These are phyloP conservation scores for Scomber colias DNA, from an alignment of 2,113 vertebrate genomes.

Conservation along the genomic window DNA sequence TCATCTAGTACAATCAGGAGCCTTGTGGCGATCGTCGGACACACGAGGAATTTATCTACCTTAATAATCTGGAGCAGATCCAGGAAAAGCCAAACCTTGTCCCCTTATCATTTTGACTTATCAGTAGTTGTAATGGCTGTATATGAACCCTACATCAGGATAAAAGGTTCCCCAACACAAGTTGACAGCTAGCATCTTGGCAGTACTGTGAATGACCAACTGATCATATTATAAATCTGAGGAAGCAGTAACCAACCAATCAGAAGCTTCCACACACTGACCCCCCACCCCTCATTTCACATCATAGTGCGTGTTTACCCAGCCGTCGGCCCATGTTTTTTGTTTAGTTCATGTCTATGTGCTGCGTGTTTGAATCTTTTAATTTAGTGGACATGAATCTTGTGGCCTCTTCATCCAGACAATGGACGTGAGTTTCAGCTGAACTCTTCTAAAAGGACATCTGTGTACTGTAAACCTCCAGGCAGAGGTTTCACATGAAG, in stretches of 20 bases:
- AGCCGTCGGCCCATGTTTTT: constrained; percentile 46
- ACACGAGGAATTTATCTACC: constrained; percentile 27
- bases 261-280: constrained; percentile 59
- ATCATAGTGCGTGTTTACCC: constrained; percentile 63
- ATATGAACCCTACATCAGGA: constrained; percentile 52
- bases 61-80: constrained; percentile 41
- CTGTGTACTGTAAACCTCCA: constrained; percentile 46
- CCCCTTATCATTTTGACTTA: constrained; percentile 47
- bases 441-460: constrained; percentile 55
- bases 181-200: constrained; percentile 54
- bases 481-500: constrained; percentile 60
- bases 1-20: constrained; percentile 29
- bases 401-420: constrained; percentile 71
- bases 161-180: constrained; percentile 3
- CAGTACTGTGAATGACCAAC: constrained; percentile 69
- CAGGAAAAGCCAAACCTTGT: constrained; percentile 49
- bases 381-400: constrained; percentile 68
- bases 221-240: constrained; percentile 44
- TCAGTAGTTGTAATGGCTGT: constrained; percentile 32
- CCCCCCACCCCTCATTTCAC: constrained; percentile 34
- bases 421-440: constrained; percentile 55
- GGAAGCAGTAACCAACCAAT: constrained; percentile 62
- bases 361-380: constrained; percentile 73
- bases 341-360: constrained; percentile 50
- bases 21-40: constrained; percentile 27